These are phyloP conservation scores for Luperina nickerlii DNA, from an alignment of 2,888 invertebrate genomes.

Conservation along the genomic window DNA sequence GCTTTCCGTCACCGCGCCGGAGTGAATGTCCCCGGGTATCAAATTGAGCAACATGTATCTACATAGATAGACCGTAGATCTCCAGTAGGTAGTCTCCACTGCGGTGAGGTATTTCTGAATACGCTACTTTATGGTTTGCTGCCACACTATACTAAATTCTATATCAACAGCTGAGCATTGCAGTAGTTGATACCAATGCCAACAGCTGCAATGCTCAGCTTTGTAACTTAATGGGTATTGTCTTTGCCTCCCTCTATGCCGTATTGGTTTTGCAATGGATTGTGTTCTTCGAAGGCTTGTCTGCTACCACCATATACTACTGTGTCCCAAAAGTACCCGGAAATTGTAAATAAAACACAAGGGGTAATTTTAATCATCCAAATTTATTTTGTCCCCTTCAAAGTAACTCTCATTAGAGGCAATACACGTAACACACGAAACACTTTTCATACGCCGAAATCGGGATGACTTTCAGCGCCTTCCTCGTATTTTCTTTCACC, in stretches of 20 bases:
- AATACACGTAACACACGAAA: too few relatives aligned
- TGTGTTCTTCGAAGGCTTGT: neutral
- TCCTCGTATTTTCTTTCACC: too few relatives aligned
- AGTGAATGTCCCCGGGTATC: conserved; percentile 15
- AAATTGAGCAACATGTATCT: conserved; percentile 11
- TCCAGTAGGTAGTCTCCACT: neutral
- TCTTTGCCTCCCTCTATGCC: neutral
- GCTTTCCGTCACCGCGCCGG: conserved; percentile 10
- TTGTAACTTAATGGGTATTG: too few relatives aligned
- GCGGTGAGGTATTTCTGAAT: neutral
- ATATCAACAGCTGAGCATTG: neutral
- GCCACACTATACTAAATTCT: neutral
- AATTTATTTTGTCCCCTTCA: too few relatives aligned
- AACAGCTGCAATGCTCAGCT: neutral
- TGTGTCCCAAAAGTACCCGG: too few relatives aligned
- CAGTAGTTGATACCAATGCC: neutral
- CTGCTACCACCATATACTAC: neutral
- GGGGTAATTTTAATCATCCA: too few relatives aligned
- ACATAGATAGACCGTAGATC: neutral
- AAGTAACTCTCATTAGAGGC: too few relatives aligned
- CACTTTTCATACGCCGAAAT: too few relatives aligned
- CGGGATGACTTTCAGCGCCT: too few relatives aligned
- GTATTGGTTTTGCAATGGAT: neutral
- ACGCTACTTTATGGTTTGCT: neutral
- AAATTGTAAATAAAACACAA: too few relatives aligned